Conservation (phyloP, 2,888 invertebrate species). For the Plusia festucae region DNA sequence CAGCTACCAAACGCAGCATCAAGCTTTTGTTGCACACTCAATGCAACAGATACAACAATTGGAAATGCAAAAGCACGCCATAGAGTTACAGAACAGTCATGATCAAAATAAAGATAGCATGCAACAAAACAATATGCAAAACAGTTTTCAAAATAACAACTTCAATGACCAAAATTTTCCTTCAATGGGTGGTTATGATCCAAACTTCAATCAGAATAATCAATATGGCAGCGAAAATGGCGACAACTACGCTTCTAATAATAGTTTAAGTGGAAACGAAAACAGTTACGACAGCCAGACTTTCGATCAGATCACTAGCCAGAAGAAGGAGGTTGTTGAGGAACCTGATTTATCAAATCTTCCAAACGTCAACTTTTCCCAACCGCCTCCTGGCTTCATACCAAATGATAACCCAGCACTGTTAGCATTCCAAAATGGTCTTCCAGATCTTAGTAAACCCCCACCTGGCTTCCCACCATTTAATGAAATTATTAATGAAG, state of each 20-base stretch:
- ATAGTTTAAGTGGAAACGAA: constrained; percentile 86
- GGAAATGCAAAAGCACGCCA: constrained; percentile 93
- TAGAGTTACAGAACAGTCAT: constrained; percentile 87
- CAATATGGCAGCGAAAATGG: constrained; percentile 82
- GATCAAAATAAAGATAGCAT: constrained; percentile 75
- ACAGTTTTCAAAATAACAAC: constrained; percentile 75
- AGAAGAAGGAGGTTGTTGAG: constrained; percentile 69
- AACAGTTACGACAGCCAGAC: constrained; percentile 85
- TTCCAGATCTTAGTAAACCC: constrained; percentile 95
- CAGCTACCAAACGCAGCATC: constrained; percentile 97
- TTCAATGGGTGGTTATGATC: constrained; percentile 75
- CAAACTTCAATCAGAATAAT: constrained; percentile 75
- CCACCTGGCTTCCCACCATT: constrained; percentile 93
- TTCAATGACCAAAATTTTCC: constrained; percentile 78
- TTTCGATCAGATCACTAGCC: constrained; percentile 79
- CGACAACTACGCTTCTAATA: constrained; percentile 82
- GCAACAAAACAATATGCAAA: constrained; percentile 72
- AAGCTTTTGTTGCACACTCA: constrained; percentile 97
- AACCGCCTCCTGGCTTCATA: constrained; percentile 84
- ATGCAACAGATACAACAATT: constrained; percentile 95
- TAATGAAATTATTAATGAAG: constrained; percentile 89
- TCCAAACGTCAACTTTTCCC: constrained; percentile 84
- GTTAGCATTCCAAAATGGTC: constrained; percentile 89
- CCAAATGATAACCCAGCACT: constrained; percentile 71
- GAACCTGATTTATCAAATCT: constrained; percentile 78